Evolutionary conservation across 2,888 invertebrate species (phyloP).

Genomic region (Nymphalis c-album): DNA sequence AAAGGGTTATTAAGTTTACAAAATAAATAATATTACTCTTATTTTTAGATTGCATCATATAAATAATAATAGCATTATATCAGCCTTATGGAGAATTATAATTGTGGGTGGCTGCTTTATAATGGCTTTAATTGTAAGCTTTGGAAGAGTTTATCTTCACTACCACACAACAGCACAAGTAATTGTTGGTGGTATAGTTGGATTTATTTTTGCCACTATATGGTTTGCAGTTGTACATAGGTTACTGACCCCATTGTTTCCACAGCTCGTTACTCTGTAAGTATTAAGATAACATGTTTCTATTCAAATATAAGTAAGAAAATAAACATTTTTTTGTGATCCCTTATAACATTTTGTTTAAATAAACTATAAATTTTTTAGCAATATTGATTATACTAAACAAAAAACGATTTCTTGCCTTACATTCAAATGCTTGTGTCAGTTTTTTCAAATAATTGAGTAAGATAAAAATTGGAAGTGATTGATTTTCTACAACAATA

Average conservation of each 20-base stretch:
- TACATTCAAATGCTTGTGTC: too few relatives aligned
- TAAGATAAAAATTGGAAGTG: too few relatives aligned
- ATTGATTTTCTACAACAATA: too few relatives aligned
- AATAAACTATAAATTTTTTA: too few relatives aligned
- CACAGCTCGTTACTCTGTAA: constrained; percentile 92
- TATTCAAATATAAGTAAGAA: background rate
- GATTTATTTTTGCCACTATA: constrained; percentile 86
- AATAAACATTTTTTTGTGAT: constrained; percentile 3
- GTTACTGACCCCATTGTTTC: constrained; percentile 91
- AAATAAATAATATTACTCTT: background rate
- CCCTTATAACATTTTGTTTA: background rate
- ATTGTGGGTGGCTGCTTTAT: constrained; percentile 83
- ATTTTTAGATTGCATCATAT: constrained; percentile 88
- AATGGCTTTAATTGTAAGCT: constrained; percentile 83
- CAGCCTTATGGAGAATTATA: constrained; percentile 86
- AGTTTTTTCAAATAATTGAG: too few relatives aligned
- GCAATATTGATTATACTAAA: too few relatives aligned
- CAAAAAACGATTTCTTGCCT: too few relatives aligned
- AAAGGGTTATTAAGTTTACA: background rate
- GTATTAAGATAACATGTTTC: constrained; percentile 50
- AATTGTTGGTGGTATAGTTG: constrained; percentile 88
- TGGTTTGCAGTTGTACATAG: constrained; percentile 92
- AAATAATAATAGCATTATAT: constrained; percentile 89
- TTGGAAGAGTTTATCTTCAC: constrained; percentile 90
- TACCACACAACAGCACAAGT: constrained; percentile 94